Evolutionary conservation across 2,888 invertebrate species (phyloP).

Genomic region (Melieria crassipennis): DNA sequence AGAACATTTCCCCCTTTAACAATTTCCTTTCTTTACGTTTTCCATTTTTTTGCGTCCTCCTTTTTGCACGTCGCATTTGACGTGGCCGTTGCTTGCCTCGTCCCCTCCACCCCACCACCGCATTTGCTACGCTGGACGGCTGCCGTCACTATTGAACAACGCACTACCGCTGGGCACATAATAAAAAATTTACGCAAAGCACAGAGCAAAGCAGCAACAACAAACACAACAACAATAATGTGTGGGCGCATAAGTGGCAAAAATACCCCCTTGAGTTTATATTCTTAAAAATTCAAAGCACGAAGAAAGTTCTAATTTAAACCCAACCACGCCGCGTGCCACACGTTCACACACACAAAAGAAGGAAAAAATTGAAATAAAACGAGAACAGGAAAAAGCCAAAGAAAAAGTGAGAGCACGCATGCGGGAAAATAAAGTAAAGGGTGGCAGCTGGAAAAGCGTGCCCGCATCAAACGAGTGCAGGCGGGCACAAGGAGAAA

Average conservation of each 20-base stretch:
- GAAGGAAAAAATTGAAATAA: constrained; percentile 3
- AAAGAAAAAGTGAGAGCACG: background rate
- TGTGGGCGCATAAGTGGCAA: constrained; percentile 36
- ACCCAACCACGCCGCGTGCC: constrained; percentile 44
- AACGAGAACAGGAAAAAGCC: constrained; percentile 16
- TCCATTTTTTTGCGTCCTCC: too few species aligned
- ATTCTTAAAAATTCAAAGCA: constrained; percentile 65
- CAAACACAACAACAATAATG: constrained; percentile 7
- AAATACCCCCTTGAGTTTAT: constrained; percentile 60
- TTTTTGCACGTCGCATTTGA: constrained; percentile 1
- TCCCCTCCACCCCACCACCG: too few species aligned
- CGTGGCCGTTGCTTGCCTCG: constrained; percentile 31
- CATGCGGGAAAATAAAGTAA: background rate
- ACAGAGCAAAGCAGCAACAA: constrained; percentile 1
- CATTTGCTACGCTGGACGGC: too few species aligned
- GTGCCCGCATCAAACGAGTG: constrained; percentile 23
- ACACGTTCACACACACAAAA: background rate
- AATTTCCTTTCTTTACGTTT: constrained; percentile 6
- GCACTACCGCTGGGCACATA: constrained; percentile 31
- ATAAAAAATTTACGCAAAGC: constrained; percentile 28
- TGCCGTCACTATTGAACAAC: too few species aligned
- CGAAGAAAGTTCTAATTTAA: constrained; percentile 66
- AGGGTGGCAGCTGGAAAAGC: background rate
- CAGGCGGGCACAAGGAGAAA: constrained; percentile 5
- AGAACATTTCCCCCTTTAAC: constrained; percentile 43